Percentiles rank a stretch among this genome's conserved stretches.
Conservation (phyloP, 2,797 vertebrate genomes). For the Alauda arvensis region DNA sequence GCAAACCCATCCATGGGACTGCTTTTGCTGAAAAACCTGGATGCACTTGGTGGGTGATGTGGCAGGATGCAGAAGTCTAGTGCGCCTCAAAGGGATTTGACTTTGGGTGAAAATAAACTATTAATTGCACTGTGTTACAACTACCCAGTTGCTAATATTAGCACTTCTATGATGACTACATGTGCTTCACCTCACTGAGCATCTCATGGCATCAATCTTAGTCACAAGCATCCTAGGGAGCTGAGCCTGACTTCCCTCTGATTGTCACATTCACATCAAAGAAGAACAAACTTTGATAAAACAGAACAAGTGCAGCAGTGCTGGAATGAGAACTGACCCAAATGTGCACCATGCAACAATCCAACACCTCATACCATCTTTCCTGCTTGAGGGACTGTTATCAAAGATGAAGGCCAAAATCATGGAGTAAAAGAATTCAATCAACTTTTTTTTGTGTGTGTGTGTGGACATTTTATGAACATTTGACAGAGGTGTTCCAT, state of each 20-base stretch:
- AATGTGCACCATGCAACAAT: neutral
- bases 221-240: neutral
- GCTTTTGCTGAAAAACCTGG: neutral
- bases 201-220: neutral
- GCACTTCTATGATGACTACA: fast-evolving
- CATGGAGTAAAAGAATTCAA: neutral
- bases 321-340: neutral
- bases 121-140: neutral
- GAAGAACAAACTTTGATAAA: neutral
- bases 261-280: neutral
- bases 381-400: neutral
- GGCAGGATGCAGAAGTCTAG: neutral
- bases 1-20: neutral
- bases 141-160: neutral
- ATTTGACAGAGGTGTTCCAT: neutral
- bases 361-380: neutral
- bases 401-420: neutral
- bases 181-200: neutral
- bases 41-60: neutral
- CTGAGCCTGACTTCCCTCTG: neutral
- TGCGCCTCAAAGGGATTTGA: neutral
- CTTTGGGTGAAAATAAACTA: neutral
- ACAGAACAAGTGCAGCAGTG: neutral
- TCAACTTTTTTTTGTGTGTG: too few species aligned
- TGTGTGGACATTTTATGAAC: neutral